A percentile compares a stretch with the other conserved stretches of the same genome.
These are phyloP conservation scores for Brenthis ino DNA, from an alignment of 2,888 invertebrate genomes.

Conservation along the genomic window DNA sequence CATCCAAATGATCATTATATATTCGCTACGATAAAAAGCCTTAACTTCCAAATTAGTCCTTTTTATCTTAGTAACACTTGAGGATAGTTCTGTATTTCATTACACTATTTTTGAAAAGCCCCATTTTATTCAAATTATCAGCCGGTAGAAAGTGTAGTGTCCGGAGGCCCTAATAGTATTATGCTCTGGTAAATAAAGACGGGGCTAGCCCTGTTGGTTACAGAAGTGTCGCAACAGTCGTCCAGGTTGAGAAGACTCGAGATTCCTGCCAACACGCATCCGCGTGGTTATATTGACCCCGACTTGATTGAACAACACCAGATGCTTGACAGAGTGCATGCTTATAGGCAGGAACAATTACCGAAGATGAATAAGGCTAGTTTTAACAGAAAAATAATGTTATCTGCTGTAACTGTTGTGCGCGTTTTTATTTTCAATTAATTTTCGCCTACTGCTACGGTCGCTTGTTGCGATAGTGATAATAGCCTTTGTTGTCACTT, in stretches of 20 bases:
- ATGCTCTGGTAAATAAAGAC: conserved; percentile 36
- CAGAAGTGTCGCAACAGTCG: conserved; percentile 62
- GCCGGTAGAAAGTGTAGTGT: no score
- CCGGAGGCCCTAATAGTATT: background rate
- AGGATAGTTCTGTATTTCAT: no score
- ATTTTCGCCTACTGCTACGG: no score
- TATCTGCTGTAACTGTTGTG: background rate
- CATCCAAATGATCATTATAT: no score
- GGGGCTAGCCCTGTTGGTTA: conserved; percentile 54
- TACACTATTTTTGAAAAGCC: no score
- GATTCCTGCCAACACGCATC: conserved; percentile 45
- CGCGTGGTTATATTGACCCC: conserved; percentile 63
- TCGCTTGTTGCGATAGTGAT: no score
- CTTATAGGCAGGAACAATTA: conserved; percentile 51
- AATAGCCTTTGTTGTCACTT: no score
- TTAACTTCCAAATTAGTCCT: no score
- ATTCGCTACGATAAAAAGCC: no score
- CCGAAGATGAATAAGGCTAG: conserved; percentile 26
- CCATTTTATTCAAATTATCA: no score
- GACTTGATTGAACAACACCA: conserved; percentile 65
- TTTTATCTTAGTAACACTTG: no score
- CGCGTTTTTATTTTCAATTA: no score
- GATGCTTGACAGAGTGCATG: conserved; percentile 63
- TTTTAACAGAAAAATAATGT: background rate
- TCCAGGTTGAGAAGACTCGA: conserved; percentile 57